A percentile compares a stretch with the other conserved stretches of the same genome.
phyloP scores from a whole-genome alignment of 1,140 invertebrate genomes.

The Drosophila funebris region DNA sequence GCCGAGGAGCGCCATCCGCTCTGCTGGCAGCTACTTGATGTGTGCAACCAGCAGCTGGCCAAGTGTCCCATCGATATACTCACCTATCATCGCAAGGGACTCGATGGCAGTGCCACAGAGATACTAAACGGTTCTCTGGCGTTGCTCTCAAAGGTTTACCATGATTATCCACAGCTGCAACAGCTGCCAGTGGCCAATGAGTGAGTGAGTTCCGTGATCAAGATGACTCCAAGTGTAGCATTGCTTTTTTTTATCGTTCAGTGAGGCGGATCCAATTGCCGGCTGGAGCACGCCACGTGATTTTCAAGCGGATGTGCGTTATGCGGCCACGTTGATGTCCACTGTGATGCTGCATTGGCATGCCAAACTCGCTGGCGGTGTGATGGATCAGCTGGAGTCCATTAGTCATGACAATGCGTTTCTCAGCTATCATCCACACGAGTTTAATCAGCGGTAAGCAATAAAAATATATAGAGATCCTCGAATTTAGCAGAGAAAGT shows the following conservation, averaged over 20 bases:
- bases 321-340: constrained; percentile 83
- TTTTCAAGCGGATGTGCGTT: constrained; percentile 84
- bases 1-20: constrained; percentile 78
- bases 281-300: constrained; percentile 84
- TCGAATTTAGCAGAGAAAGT: no score
- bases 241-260: constrained; percentile 36
- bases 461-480: no score
- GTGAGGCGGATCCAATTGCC: constrained; percentile 84
- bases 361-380: constrained; percentile 57
- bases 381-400: constrained; percentile 69
- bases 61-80: constrained; percentile 84
- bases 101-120: constrained; percentile 67
- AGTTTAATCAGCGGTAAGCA: constrained; percentile 83
- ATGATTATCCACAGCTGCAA: constrained; percentile 78
- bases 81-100: constrained; percentile 85
- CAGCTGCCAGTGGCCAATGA: constrained; percentile 83
- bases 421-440: constrained; percentile 84
- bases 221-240: background rate
- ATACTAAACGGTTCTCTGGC: constrained; percentile 77
- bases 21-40: constrained; percentile 84
- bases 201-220: constrained; percentile 55
- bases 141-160: constrained; percentile 74
- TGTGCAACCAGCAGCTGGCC: constrained; percentile 74
- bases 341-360: constrained; percentile 83
- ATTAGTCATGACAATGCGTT: constrained; percentile 85